Base-by-base conservation (phyloP, 1,140 invertebrate species). In the Cheumatopsyche charites region DNA sequence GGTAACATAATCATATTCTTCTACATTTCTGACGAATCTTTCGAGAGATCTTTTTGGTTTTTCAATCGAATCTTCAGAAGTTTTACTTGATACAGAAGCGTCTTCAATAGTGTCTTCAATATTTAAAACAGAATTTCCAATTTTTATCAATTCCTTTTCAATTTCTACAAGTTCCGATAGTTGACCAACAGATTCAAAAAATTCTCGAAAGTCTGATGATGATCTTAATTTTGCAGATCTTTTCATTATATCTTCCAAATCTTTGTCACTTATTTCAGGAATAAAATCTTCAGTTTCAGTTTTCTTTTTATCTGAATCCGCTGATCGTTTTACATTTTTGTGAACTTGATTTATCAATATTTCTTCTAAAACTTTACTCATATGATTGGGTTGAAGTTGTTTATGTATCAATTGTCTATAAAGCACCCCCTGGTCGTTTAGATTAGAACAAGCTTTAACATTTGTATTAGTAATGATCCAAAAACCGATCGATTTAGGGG, bases 401-500 rank as follows among this genome's bases (percentile, higher is more conserved):
- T 72, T 72, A 29, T 72, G 41, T 9, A 67, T 62, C 45, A 67
- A 13, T 23, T 67, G 42, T 23, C 36, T 63, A 66, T 6, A 55
- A 25, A 58, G 17, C 6, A 23, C 11, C 25, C 9, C 25, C 25
- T 58, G 23, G 0, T 66, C 62, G 25, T 58, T 19, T 58, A 66
- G 41, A 43, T 65, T 63, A 4, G 62, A 75, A 67, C 82, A 85
- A 6, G 81, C 79, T 67, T 82, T 75, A 1, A 88, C 81, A 78
- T 86, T 82, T 0, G 86, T 79, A 66, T 83, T 83, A 1, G 87
- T 84, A 9, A 88, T 68, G 2, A 88, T 83, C 86, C 86, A 88
- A 75, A 88, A 88, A 0, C 86, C 87, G 49, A 88, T 85, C 1
- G 82, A 82, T 66, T 84, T 85, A 0, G 87, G 80, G 13, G 85